Base-by-base conservation (phyloP, 2,888 invertebrate genomes). In the Megamerina dolium region DNA sequence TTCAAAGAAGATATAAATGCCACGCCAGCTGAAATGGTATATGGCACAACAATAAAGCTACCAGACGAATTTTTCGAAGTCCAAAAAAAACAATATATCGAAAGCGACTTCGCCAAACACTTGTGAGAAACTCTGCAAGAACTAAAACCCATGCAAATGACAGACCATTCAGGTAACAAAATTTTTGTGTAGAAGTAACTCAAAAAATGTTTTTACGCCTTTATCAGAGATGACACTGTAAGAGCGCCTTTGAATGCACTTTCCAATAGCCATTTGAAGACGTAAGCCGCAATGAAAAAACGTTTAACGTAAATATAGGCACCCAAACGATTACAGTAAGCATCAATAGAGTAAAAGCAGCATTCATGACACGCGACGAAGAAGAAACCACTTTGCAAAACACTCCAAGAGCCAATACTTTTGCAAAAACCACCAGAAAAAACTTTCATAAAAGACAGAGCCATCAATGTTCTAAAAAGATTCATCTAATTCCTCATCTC, bases 11-110 rank as follows among this genome's bases (percentile, higher is more conserved):
- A 50, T 17, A 31, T 49, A 6, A 37, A 42, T 2, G 37, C 47
- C 6, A 44, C 45, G 2, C 39, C 46, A 8, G 43, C 48, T 3
- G 50, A 49, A 26, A 47, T 52, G 42, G 23, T 49, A 2, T 53
- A 48, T 18, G 49, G 51, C 3, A 20, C 32, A 2, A 40, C 45
- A 9, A 21, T 53, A 2, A 31, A 39, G 5, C 27, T 52, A n/a
- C 49, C 47, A 4, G 39, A 50, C 9, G 50, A 51, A 10, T 45
- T 51, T n/a, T n/a, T n/a, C 16, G 26, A 23, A 23, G 6, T 23
- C 26, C 8, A 9, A 23, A 23, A 23, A 23, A 23, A 23, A 23
- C 10, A n/a, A n/a, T 9, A 26, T 10, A 26, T 3, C 3, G 26
- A 26, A 26, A 26, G 10, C 26, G 26, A 26, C 9, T 26, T 26